These are phyloP conservation scores for Sebastes cheni DNA, from an alignment of 2,797 vertebrate genomes.

Conservation along the genomic window DNA sequence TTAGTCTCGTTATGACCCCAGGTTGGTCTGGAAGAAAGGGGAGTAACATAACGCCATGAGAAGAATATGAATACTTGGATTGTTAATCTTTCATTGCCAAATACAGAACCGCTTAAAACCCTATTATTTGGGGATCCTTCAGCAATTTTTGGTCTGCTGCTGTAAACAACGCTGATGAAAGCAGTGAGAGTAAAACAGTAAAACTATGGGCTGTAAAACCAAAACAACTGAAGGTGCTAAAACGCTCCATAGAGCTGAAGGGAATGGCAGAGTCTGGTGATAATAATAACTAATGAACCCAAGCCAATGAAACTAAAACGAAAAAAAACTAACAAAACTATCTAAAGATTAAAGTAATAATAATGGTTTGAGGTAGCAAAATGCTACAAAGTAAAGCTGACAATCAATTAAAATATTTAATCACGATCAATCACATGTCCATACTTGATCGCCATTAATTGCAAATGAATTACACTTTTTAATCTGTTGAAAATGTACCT, in stretches of 20 bases:
- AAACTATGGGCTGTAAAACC: neutral
- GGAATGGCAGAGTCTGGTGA: neutral
- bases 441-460: rapidly evolving
- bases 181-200: neutral
- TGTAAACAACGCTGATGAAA: neutral
- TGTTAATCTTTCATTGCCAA: neutral
- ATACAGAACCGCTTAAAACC: neutral
- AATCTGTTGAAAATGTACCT: rapidly evolving
- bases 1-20: neutral
- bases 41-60: neutral
- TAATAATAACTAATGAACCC: neutral
- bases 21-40: neutral
- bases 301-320: neutral
- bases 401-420: neutral
- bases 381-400: neutral
- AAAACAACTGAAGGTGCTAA: neutral
- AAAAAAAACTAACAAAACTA: neutral
- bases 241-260: neutral
- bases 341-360: neutral
- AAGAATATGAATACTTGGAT: neutral
- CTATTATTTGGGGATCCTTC: neutral
- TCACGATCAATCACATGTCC: no score
- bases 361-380: neutral
- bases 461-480: no score
- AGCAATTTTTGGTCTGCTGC: neutral